Evolutionary conservation across 1,140 invertebrate species (phyloP), one percentile per base, ranked within the genome.

Genomic region (Eriocheir sinensis): DNA sequence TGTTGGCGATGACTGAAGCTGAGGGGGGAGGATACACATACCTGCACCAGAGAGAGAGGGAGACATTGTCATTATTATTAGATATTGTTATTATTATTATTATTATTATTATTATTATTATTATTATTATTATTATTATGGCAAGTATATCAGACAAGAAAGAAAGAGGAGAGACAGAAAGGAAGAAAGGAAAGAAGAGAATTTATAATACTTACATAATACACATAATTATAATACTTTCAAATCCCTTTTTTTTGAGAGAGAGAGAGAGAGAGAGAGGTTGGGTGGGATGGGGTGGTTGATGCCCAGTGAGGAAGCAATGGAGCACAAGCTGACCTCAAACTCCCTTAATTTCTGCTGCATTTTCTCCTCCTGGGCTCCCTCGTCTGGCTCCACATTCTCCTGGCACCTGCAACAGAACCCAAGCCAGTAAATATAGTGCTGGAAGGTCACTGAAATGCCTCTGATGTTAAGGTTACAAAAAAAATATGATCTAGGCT

Each of bases 1-100:
- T 99, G 96, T 98, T 98, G 60, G 98, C 97, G 40, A 99, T 97
- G 92, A 98, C 98, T 81, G 97, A 97, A 90, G 97, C 97, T 86
- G 97, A 98, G 30, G 98, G 98, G 89, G 98, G 97, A 27, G 98
- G 98, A 94, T 97, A 97, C 41, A 96, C 92, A 95, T 97, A 97
- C 40, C 95, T 95, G 95, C 8, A 81, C 89, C n/a, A 89, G 4
- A 60, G 0, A 89, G 88, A n/a, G n/a, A n/a, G n/a, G n/a, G n/a
- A n/a, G n/a, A n/a, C n/a, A n/a, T n/a, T n/a, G n/a, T n/a, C n/a
- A n/a, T n/a, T n/a, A n/a, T n/a, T n/a, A n/a, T n/a, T n/a, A n/a
- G n/a, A n/a, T n/a, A n/a, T n/a, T n/a, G n/a, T n/a, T n/a, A n/a
- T n/a, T n/a, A n/a, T n/a, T n/a, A n/a, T n/a, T n/a, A n/a, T n/a